Percentiles rank a stretch among this genome's conserved stretches.
Conservation (phyloP, 2,113 vertebrate genomes). For the Anarhynchus alexandrinus region DNA sequence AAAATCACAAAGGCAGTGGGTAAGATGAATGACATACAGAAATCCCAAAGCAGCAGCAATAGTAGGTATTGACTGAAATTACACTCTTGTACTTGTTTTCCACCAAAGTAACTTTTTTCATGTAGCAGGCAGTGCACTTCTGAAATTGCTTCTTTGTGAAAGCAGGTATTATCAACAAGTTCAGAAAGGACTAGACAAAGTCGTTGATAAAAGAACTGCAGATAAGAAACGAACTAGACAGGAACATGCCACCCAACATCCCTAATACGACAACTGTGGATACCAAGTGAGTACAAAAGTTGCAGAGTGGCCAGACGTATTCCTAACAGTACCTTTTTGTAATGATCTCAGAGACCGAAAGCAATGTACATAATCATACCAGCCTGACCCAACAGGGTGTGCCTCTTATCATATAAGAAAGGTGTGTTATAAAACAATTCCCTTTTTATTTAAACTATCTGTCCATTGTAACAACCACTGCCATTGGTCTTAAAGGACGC, state of each 20-base stretch:
- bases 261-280: not conserved
- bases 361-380: not conserved
- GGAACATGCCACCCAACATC: not conserved
- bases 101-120: not conserved
- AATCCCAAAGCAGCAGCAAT: not conserved
- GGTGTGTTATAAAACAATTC: not conserved
- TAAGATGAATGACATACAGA: not conserved
- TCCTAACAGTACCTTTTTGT: not conserved
- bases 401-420: not conserved
- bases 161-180: not conserved
- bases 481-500: not conserved
- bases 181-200: not conserved
- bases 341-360: not conserved
- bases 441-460: not conserved
- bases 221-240: not conserved
- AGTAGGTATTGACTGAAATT: not conserved
- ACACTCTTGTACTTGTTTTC: not conserved
- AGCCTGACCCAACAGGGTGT: rapidly evolving
- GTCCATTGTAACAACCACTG: not conserved
- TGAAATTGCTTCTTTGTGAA: not conserved
- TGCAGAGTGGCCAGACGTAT: not conserved
- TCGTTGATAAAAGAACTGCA: not conserved
- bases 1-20: not conserved
- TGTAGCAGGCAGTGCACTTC: not conserved
- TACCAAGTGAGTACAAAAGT: not conserved